Evolutionary conservation across 2,888 invertebrate species (phyloP), one percentile per base, ranked within the genome.

Genomic region (Marasmarcha lunaedactyla): DNA sequence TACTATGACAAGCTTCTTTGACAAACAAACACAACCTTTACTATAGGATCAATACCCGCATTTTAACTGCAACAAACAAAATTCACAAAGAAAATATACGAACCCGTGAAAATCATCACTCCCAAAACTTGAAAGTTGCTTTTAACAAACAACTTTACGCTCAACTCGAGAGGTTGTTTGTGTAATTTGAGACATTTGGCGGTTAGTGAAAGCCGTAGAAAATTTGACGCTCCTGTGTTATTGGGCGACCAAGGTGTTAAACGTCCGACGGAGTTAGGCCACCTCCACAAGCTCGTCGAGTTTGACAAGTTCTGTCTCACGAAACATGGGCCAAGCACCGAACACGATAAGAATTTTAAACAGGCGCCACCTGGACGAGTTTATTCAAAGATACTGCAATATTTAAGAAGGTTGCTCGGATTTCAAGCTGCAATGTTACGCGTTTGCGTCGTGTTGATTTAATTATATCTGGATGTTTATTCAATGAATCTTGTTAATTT

Each of bases 281-380:
- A 14, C 36, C 39, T 33, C 7, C 4, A 20, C 20, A 20, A 20
- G n/a, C n/a, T 6, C 5, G 25, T 5, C 25, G 25, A 35, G 34
- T 37, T 35, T 12, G 52, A 11, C 30, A 30, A 30, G 30, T 30
- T 30, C n/a, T 30, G 30, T 30, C n/a, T 30, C 64, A 58, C 60
- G 55, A 57, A 51, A 57, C 55, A 54, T 20, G 20, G 20, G 20
- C 20, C 20, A 7, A 3, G 20, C 4, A 20, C 20, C 4, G 7
- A 20, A 20, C 20, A 20, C 20, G 20, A 9, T n/a, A 3, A n/a
- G 30, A 11, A 11, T n/a, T 30, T 30, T 30, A 9, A 30, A 30
- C 30, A 7, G 30, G n/a, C 10, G n/a, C n/a, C 30, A 11, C 30
- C 30, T 20, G 30, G 30, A 30, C 11, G 30, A 11, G 30, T 30